Evolutionary conservation across 1,140 invertebrate species (phyloP).

Genomic region (Trissolcus basalis): DNA sequence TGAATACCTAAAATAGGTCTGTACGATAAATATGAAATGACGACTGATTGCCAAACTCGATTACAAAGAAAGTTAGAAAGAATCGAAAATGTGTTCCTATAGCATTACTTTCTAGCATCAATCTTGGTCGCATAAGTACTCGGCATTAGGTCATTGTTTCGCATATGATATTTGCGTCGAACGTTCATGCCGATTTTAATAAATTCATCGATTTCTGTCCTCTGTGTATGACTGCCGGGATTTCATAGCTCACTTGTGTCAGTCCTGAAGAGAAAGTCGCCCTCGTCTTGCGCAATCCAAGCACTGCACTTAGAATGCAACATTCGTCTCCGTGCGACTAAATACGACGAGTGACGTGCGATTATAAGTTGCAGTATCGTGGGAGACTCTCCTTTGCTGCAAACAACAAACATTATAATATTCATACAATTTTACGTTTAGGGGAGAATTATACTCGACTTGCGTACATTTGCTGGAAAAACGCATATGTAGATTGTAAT

Average conservation of each 20-base stretch:
- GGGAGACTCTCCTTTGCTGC: conserved; percentile 21
- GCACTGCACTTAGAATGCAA: conserved; percentile 57
- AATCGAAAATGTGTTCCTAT: conserved; percentile 12
- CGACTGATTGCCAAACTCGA: conserved; percentile 1
- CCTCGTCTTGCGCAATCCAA: conserved; percentile 44
- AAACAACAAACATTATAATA: conserved; percentile 34
- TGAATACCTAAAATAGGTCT: no score
- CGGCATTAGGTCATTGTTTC: conserved; percentile 27
- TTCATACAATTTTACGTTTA: conserved; percentile 38
- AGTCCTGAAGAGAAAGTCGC: conserved; percentile 53
- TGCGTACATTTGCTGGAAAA: conserved; percentile 8
- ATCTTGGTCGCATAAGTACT: conserved; percentile 11
- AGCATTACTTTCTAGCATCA: conserved; percentile 25
- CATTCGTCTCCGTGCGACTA: conserved; percentile 56
- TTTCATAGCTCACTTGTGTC: conserved; percentile 43
- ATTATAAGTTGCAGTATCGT: conserved; percentile 58
- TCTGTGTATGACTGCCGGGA: conserved; percentile 21
- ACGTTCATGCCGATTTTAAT: conserved; percentile 33
- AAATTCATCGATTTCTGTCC: conserved; percentile 40
- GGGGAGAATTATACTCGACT: conserved; percentile 11
- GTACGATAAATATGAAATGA: conserved; percentile 3
- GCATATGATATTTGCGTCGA: conserved; percentile 14
- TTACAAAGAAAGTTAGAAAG: conserved; percentile 16
- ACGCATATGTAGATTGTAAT: no score
- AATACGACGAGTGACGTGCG: conserved; percentile 55